Conservation (phyloP, 2,113 vertebrate species). For the Narcine bancroftii region DNA sequence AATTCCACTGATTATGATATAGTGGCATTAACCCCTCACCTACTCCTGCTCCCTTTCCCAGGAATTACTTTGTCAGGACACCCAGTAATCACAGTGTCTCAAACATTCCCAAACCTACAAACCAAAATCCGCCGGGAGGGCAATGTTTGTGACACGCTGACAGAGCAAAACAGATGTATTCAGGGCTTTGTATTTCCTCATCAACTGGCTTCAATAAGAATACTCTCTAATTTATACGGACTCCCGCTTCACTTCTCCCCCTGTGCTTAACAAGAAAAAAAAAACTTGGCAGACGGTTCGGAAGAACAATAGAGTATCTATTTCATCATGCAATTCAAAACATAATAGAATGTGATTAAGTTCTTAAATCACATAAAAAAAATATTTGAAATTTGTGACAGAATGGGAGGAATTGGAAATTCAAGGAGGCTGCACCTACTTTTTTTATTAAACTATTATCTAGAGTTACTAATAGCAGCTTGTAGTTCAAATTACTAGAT, state of each 20-base stretch:
- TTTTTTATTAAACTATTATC: conserved; percentile 54
- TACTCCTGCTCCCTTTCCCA: background rate
- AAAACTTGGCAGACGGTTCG: conserved; percentile 48
- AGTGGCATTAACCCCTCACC: background rate
- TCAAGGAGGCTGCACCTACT: conserved; percentile 37
- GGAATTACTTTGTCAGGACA: background rate
- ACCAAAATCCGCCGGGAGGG: background rate
- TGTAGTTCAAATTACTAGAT: conserved; percentile 67
- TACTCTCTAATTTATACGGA: background rate
- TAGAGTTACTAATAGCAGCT: conserved; percentile 67
- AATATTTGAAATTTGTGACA: conserved; percentile 35
- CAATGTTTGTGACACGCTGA: background rate
- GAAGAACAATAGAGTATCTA: conserved; percentile 45
- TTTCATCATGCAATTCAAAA: conserved; percentile 48
- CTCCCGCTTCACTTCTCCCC: background rate
- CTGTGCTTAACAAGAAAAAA: background rate
- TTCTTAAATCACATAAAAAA: conserved; percentile 31
- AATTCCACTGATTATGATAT: background rate
- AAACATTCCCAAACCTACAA: background rate
- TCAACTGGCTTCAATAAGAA: conserved; percentile 17
- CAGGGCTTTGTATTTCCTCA: conserved; percentile 1
- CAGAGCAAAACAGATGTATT: conserved; percentile 2
- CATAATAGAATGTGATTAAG: conserved; percentile 37
- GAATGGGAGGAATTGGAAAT: conserved; percentile 33
- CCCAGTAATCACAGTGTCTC: conserved; percentile 27